Evolutionary conservation across 1,140 invertebrate genomes (phyloP).

Genomic region (Heliconius congener): DNA sequence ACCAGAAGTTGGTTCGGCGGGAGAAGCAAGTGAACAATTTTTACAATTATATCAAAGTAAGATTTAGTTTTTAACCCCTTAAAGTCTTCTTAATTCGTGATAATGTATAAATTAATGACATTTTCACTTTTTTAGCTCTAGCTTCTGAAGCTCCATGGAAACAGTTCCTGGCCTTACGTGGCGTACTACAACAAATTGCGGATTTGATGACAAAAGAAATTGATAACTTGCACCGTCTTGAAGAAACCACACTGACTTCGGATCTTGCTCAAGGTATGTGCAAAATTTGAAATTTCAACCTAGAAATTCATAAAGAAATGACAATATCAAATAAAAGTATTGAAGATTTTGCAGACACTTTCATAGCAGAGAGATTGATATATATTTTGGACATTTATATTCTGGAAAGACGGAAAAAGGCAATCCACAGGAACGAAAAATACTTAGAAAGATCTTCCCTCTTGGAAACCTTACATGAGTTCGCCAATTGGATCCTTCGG

Average conservation of each 20-base stretch:
- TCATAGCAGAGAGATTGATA: no score
- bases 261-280: conserved; percentile 92
- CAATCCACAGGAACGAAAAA: no score
- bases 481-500: no score
- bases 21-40: conserved; percentile 96
- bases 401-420: no score
- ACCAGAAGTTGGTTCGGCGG: conserved; percentile 90
- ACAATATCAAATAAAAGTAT: no score
- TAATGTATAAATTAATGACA: not conserved
- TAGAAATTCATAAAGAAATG: no score
- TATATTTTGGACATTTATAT: no score
- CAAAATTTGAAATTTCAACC: not conserved
- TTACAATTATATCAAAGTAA: conserved; percentile 90
- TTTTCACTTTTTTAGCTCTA: conserved; percentile 77
- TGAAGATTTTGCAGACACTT: no score
- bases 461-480: no score
- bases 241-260: conserved; percentile 95
- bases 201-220: conserved; percentile 94
- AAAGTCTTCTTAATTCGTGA: no score
- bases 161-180: conserved; percentile 94
- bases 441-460: no score
- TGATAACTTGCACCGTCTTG: conserved; percentile 90
- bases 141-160: conserved; percentile 94
- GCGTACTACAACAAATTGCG: conserved; percentile 92
- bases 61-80: conserved; percentile 32